Evolutionary conservation across 1,140 invertebrate genomes (phyloP).

Genomic region (Brachionus rubens): DNA sequence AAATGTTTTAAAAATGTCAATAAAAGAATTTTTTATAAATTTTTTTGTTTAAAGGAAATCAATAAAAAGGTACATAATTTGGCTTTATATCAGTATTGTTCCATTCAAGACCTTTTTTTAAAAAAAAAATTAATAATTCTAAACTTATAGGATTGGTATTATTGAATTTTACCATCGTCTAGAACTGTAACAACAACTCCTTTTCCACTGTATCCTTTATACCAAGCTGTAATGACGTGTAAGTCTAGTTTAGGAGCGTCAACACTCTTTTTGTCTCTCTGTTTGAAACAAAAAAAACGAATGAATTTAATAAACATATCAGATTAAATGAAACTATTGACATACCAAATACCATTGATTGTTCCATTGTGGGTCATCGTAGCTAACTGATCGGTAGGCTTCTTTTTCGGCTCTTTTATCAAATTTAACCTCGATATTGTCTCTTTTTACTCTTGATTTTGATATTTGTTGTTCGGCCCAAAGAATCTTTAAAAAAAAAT

Average conservation of each 20-base stretch:
- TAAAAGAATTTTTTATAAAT: not conserved
- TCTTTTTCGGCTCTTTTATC: slow-evolving; percentile 39
- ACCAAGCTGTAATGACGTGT: slow-evolving; percentile 56
- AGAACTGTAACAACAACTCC: slow-evolving; percentile 51
- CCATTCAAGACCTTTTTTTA: slow-evolving; percentile 41
- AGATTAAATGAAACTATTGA: not conserved
- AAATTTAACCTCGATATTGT: slow-evolving; percentile 16
- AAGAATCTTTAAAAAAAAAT: not conserved
- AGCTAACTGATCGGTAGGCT: slow-evolving; percentile 36
- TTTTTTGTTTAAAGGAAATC: not conserved
- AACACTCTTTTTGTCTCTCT: not conserved
- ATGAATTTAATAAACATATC: not conserved
- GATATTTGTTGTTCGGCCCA: slow-evolving; percentile 46
- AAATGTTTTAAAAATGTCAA: not conserved
- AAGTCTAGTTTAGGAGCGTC: slow-evolving; percentile 51
- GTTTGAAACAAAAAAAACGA: not conserved
- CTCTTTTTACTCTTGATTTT: slow-evolving; percentile 25
- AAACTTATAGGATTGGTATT: not conserved
- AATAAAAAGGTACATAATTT: slow-evolving; percentile 58
- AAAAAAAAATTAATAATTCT: not conserved
- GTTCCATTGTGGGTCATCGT: slow-evolving; percentile 41
- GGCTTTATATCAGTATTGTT: slow-evolving; percentile 38
- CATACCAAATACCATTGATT: slow-evolving; percentile 47
- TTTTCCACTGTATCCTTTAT: slow-evolving; percentile 49
- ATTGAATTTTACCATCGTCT: slow-evolving; percentile 53